Base-by-base conservation (phyloP, 2,113 vertebrate genomes). In the Rhinogobius similis region DNA sequence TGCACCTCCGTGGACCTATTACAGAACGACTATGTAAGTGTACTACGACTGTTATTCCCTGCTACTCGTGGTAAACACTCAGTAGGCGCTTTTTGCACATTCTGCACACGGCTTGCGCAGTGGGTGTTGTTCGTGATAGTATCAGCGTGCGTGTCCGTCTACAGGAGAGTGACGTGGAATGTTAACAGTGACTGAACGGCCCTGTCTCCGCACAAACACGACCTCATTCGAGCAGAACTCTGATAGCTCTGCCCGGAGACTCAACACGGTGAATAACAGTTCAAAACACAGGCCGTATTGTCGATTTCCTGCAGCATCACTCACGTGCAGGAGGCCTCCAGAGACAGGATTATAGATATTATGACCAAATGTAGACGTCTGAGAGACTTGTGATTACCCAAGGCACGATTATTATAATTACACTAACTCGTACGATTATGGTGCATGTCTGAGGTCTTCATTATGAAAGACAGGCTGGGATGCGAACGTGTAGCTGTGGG, bases 151-250 rank as follows among this genome's bases (percentile, higher is more conserved):
- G 26, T 77, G 80, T 79, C 59, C 64, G 73, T 63, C 67, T 65
- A 46, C 67, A 70, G 62, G 75, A 82, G 78, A 78, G 73, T 79
- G 68, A 87, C 76, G 79, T 82, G 89, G 86, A 91, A 90, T 89
- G 83, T 90, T 89, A 86, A 82, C 82, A 76, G 62, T 75, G 78
- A 73, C 82, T 73, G 70, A 82, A 77, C 77, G 87, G 85, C 81
- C 76, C 77, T 77, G 76, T 86, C 86, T 90, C 82, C 85, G 83
- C 32, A 36, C 32, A 36, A 36, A 36, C 68, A 82, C 75, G 79
- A 62, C 76, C 74, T 73, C 79, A 73, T 78, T 68, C 82, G 81
- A 84, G 81, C 88, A 84, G 74, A 88, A 89, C 77, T 10, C 1
- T 78, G 83, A 87, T 75, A 77, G 69, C 43, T 63, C 53, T 46